phyloP scores from a whole-genome alignment of 2,797 vertebrate genomes.

The Betta splendens region DNA sequence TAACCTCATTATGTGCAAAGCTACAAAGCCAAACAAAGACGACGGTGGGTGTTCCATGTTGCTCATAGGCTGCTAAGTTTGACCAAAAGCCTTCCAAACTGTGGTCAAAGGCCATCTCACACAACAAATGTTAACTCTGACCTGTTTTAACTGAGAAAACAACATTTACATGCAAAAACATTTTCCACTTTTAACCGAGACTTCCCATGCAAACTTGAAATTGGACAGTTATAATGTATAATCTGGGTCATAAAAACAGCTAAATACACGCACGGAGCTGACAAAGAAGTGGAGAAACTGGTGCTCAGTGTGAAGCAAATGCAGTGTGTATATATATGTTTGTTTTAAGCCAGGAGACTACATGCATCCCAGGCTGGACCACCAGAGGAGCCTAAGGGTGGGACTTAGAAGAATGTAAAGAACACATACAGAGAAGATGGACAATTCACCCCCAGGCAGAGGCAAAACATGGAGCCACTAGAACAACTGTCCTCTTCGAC shows the following conservation, averaged over 20 bases:
- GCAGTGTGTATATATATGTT: conserved; percentile 46
- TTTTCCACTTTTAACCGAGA: conserved; percentile 36
- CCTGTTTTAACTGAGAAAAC: conserved; percentile 54
- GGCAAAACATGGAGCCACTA: neutral
- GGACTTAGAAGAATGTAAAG: conserved; percentile 24
- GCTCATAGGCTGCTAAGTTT: conserved; percentile 36
- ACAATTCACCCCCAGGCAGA: conserved; percentile 2
- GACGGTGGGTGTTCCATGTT: conserved; percentile 26
- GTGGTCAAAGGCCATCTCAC: conserved; percentile 58
- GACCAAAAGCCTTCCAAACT: conserved; percentile 50
- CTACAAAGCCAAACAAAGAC: conserved; percentile 34
- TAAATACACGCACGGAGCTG: conserved; percentile 8
- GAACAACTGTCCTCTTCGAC: conserved; percentile 4
- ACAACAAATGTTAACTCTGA: conserved; percentile 58
- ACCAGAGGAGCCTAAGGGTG: conserved; percentile 24
- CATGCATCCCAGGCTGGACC: conserved; percentile 24
- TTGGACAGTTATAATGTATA: conserved; percentile 47
- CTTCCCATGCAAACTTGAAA: conserved; percentile 32
- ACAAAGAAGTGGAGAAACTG: conserved; percentile 7
- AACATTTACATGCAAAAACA: conserved; percentile 59
- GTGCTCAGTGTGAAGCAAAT: conserved; percentile 24
- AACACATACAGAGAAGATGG: neutral
- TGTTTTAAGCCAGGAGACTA: conserved; percentile 16
- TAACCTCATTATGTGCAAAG: conserved; percentile 10
- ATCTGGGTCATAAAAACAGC: conserved; percentile 32